phyloP scores from a whole-genome alignment of 2,113 vertebrate species.

The Poeciliopsis occidentalis region DNA sequence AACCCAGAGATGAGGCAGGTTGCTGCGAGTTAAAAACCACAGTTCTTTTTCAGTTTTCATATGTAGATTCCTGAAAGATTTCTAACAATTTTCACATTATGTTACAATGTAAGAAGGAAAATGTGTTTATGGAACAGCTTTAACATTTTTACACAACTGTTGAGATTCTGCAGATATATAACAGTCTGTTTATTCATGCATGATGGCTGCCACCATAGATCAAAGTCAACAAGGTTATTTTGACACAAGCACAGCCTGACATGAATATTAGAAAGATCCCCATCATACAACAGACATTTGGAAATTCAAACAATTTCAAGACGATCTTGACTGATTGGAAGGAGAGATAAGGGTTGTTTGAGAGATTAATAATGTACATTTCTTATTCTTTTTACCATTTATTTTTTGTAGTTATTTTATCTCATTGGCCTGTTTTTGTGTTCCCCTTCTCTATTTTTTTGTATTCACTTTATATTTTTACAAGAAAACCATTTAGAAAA shows the following conservation, averaged over 20 bases:
- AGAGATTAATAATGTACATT: not conserved
- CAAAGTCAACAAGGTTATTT: not conserved
- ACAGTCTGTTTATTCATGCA: not conserved
- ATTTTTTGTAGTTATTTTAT: not conserved
- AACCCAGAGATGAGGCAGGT: conserved; percentile 36
- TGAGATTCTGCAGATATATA: not conserved
- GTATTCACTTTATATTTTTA: not conserved
- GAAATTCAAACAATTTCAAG: not conserved
- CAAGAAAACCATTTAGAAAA: not conserved
- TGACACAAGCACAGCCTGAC: not conserved
- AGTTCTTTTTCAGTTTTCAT: conserved; percentile 13
- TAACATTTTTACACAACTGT: not conserved
- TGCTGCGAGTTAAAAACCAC: conserved; percentile 28
- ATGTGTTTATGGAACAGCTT: not conserved
- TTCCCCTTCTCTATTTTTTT: not conserved
- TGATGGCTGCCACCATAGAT: not conserved
- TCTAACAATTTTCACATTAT: not conserved
- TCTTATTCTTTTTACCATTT: not conserved
- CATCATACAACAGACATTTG: not conserved
- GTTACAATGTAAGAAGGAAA: not conserved
- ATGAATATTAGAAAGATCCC: not conserved
- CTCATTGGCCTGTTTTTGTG: not conserved
- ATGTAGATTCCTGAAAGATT: not conserved
- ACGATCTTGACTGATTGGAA: not conserved
- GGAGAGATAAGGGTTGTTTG: not conserved